Evolutionary conservation across 2,113 vertebrate genomes (phyloP), one percentile per base, ranked within the genome.

Genomic region (Sprattus sprattus): DNA sequence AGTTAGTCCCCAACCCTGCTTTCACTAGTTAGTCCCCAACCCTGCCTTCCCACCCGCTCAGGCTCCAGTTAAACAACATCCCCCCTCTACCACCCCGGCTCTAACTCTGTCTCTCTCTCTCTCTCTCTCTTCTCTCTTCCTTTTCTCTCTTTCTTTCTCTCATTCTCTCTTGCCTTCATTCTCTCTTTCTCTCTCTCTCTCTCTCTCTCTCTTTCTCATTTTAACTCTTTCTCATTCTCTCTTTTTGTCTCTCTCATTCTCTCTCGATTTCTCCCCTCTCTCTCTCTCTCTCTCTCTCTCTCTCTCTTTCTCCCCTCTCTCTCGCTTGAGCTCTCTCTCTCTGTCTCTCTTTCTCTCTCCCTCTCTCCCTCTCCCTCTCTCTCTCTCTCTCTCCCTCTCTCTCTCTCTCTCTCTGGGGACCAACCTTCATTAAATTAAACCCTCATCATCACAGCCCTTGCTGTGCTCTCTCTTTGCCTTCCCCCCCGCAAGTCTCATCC

Each of bases 391-490:
- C 6, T 67, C 64, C 2, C 6, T 28, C 25, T 28, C 64, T 25
- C 25, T 67, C 25, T 8, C 25, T 28, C 25, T 28, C 64, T 71
- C n/a, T 71, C 7, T 28, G 64, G 25, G 64, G 22, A 71, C 64
- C 25, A 1, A 11, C n/a, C 64, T 71, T 71, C 10, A 67, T 67
- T 67, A 18, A 64, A 64, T 64, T 13, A 22, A 64, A n/a, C 1
- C n/a, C 22, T 67, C n/a, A 67, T 67, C 87, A 89, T 89, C 91
- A 88, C 60, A 71, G 10, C 25, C 64, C 25, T 28, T 32, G n/a
- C 25, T 32, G 25, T 9, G 7, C 22, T 64, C 22, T 25, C 8
- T 64, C 60, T 9, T 22, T 64, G 4, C 64, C n/a, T 8, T 71
- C 5, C n/a, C 20, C 57, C 20, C 57, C 64, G 4, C 25, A 71